phyloP scores from a whole-genome alignment of 92 coral and sea anemone genomes.

The Parazoanthus atlanticus region DNA sequence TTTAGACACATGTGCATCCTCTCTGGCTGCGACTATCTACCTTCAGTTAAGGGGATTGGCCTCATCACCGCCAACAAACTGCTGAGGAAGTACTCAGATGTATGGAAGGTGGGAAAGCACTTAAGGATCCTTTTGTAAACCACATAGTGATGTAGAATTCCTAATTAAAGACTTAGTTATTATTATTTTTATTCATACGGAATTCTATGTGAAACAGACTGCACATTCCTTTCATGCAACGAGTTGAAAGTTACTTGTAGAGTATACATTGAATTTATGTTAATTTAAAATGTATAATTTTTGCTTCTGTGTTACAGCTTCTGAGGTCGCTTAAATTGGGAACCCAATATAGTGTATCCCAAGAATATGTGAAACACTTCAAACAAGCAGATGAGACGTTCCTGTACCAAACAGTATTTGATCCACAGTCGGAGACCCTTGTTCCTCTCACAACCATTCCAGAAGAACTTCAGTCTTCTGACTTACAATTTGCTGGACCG shows the following conservation, averaged over 20 bases:
- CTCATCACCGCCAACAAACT: constrained; percentile 90
- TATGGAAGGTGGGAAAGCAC: constrained; percentile 69
- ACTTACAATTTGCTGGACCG: constrained; percentile 96
- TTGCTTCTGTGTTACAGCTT: constrained; percentile 54
- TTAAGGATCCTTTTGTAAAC: too few relatives aligned
- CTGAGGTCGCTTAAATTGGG: constrained; percentile 79
- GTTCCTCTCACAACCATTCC: constrained; percentile 90
- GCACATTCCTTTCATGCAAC: too few relatives aligned
- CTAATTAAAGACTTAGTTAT: too few relatives aligned
- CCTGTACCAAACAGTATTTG: constrained; percentile 91
- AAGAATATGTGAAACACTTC: constrained; percentile 84
- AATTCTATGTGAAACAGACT: too few relatives aligned
- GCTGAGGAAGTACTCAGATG: constrained; percentile 74
- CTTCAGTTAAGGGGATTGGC: constrained; percentile 93
- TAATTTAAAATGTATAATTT: neutral
- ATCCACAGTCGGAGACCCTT: constrained; percentile 72
- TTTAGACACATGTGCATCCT: constrained; percentile 97
- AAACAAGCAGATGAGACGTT: constrained; percentile 95
- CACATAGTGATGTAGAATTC: too few relatives aligned
- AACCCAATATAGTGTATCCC: constrained; percentile 78
- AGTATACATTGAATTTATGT: neutral
- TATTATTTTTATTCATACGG: too few relatives aligned
- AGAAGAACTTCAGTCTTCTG: constrained; percentile 65
- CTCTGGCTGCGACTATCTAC: constrained; percentile 98
- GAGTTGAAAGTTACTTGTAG: neutral